Evolutionary conservation across 2,797 vertebrate genomes (phyloP).

Genomic region (Peromyscus aztecus): DNA sequence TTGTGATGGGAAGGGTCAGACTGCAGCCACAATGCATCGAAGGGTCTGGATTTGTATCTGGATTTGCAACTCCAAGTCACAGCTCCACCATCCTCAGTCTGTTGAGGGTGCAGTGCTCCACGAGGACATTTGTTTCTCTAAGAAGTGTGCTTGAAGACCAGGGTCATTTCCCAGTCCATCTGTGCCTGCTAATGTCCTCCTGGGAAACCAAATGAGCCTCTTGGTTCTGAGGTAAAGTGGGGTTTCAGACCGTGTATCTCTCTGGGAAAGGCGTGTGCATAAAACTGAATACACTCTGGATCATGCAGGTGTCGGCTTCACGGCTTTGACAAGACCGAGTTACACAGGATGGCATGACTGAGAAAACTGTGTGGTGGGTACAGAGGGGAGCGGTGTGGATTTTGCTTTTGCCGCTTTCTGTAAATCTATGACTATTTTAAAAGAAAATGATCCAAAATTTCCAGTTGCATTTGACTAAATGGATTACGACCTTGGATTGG

Average conservation of each 20-base stretch:
- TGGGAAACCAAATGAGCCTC: neutral
- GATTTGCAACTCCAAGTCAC: neutral
- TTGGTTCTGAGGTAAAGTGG: neutral
- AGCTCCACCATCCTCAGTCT: neutral
- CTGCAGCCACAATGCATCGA: neutral
- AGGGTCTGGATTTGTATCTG: neutral
- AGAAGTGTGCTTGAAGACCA: neutral
- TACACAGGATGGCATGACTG: neutral
- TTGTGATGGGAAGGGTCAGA: neutral
- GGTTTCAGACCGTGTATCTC: conserved; percentile 5
- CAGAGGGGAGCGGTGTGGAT: neutral
- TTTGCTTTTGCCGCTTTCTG: neutral
- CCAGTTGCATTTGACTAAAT: neutral
- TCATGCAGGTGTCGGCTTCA: neutral
- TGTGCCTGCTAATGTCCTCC: neutral
- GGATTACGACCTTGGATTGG: neutral
- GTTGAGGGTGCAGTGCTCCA: neutral
- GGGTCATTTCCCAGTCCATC: too few relatives aligned
- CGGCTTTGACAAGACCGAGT: neutral
- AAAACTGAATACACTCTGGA: neutral
- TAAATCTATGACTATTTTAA: conserved; percentile 36
- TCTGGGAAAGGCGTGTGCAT: neutral
- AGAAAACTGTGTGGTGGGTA: neutral
- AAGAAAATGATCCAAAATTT: conserved; percentile 20
- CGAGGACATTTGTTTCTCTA: neutral